Evolutionary conservation across 2,113 vertebrate genomes (phyloP).

Genomic region (Crotophaga sulcirostris): DNA sequence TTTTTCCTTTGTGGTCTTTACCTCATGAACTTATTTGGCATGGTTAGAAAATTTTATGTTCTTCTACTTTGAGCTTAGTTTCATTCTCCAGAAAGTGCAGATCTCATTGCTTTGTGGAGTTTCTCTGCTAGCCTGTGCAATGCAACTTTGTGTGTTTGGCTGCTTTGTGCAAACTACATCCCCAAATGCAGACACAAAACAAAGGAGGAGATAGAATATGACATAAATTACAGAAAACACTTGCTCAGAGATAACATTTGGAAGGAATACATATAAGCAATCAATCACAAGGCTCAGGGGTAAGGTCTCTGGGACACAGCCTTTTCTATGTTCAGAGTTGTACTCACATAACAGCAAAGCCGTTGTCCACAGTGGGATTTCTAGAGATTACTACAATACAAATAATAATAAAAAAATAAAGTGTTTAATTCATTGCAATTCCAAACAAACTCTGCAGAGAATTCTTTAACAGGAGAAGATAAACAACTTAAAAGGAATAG

Average conservation of each 20-base stretch:
- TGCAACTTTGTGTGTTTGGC: background rate
- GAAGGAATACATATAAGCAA: conserved; percentile 1
- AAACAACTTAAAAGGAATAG: conserved; percentile 50
- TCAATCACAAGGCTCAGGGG: conserved; percentile 30
- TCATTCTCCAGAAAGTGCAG: background rate
- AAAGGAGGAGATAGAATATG: conserved; percentile 23
- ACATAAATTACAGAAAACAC: conserved; percentile 45
- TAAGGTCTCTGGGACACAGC: conserved; percentile 2
- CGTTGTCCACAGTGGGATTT: background rate
- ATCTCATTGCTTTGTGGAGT: background rate
- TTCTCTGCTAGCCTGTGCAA: background rate
- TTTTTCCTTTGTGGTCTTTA: background rate
- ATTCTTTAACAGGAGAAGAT: conserved; percentile 1
- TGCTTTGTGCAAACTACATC: background rate
- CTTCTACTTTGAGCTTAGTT: background rate
- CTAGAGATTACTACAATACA: conserved; percentile 12
- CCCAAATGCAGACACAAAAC: conserved; percentile 13
- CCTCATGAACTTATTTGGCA: background rate
- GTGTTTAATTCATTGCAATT: conserved; percentile 47
- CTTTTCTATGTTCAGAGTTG: background rate
- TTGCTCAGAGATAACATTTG: background rate
- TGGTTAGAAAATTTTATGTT: background rate
- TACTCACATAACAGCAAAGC: background rate
- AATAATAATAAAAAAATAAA: conserved; percentile 55
- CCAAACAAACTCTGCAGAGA: conserved; percentile 36